Percentiles rank a stretch among this genome's conserved stretches.
phyloP scores from a whole-genome alignment of 92 coral and sea anemone genomes.

The Porites rus region DNA sequence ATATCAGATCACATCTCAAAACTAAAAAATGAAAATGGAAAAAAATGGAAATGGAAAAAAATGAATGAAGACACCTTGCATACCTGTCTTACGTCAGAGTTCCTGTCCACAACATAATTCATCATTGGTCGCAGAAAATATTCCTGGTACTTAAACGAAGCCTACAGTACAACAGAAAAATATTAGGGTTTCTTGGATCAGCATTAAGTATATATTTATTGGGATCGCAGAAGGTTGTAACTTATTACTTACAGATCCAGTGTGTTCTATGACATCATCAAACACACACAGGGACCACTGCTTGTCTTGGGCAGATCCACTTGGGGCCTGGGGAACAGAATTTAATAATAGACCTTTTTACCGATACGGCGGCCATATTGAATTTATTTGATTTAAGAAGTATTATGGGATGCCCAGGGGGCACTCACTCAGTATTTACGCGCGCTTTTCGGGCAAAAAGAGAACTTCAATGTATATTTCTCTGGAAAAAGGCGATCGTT shows the following conservation, averaged over 20 bases:
- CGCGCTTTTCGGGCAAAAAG: too few relatives aligned
- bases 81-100: slow-evolving; percentile 98
- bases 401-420: too few relatives aligned
- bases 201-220: too few relatives aligned
- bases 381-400: too few relatives aligned
- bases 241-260: slow-evolving; percentile 83
- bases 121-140: slow-evolving; percentile 84
- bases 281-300: slow-evolving; percentile 98
- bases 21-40: too few relatives aligned
- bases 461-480: too few relatives aligned
- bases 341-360: too few relatives aligned
- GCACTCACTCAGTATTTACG: too few relatives aligned
- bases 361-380: too few relatives aligned
- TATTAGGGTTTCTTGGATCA: neutral
- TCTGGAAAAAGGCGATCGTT: too few relatives aligned
- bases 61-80: neutral
- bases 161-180: slow-evolving; percentile 55
- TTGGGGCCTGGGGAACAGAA: slow-evolving; percentile 65
- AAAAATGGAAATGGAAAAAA: too few relatives aligned
- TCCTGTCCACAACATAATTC: slow-evolving; percentile 82
- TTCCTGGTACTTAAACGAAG: slow-evolving; percentile 91
- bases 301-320: slow-evolving; percentile 88
- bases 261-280: slow-evolving; percentile 95
- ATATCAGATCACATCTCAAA: neutral
- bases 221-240: too few relatives aligned